Conservation (phyloP, 2,797 vertebrate species). For the Sebastes dallii region DNA sequence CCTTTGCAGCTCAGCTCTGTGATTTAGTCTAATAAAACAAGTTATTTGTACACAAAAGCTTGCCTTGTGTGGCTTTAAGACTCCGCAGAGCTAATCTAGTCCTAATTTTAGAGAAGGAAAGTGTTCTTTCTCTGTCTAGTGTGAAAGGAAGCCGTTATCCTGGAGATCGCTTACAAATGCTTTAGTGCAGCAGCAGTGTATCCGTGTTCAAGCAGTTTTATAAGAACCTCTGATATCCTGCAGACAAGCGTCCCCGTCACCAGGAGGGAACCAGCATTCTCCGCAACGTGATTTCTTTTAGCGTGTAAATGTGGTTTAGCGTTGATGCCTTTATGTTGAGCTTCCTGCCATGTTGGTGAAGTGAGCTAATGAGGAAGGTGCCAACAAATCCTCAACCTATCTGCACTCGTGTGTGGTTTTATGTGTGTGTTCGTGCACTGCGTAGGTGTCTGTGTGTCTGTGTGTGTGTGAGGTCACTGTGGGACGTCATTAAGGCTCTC, state of each 20-base stretch:
- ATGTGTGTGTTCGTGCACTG: background rate
- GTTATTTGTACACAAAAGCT: background rate
- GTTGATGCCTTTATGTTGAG: background rate
- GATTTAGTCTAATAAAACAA: slow-evolving; percentile 3
- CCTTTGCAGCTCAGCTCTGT: background rate
- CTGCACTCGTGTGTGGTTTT: background rate
- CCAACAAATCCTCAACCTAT: slow-evolving; percentile 6
- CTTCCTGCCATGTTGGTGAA: slow-evolving; percentile 13
- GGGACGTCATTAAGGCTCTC: slow-evolving; percentile 56
- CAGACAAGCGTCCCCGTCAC: background rate
- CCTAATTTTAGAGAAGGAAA: slow-evolving; percentile 7
- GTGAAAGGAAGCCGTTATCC: background rate
- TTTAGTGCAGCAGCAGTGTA: background rate
- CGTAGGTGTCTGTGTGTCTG: background rate
- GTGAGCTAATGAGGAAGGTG: slow-evolving; percentile 36
- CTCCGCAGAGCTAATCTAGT: background rate
- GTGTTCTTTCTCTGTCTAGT: background rate
- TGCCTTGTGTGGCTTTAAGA: background rate
- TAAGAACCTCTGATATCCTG: background rate
- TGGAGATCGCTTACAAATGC: background rate
- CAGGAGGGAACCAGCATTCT: background rate
- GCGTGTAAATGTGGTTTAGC: background rate
- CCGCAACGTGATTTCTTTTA: background rate
- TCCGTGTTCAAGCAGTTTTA: background rate
- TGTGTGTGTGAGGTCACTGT: slow-evolving; percentile 32